Evolutionary conservation across 2,888 invertebrate genomes (phyloP), one percentile per base, ranked within the genome.

Genomic region (Pterobdella sp.): DNA sequence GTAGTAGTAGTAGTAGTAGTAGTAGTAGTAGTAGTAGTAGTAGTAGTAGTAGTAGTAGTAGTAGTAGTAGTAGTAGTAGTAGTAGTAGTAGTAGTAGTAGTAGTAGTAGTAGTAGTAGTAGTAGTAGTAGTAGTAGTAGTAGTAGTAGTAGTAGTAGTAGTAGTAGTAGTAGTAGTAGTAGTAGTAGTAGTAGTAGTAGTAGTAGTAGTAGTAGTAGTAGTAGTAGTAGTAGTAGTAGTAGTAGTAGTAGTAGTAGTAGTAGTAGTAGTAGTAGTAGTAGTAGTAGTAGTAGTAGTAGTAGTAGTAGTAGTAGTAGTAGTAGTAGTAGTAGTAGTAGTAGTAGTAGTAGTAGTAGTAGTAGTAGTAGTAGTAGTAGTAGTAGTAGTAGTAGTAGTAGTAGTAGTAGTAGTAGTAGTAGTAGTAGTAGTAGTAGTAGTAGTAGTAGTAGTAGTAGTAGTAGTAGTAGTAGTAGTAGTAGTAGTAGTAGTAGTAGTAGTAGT

Each of bases 341-440:
- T 35, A 29, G 65, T 65, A 29, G 10, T 65, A 31, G 65, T 35
- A n/a, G 4, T 35, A 29, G 65, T 35, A 7, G 65, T 65, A 31
- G 32, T 32, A 65, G 65, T 65, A 7, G 31, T 65, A 65, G 65
- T 34, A 65, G 65, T 65, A 34, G 65, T 65, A 65, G 35, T 32
- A 65, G 10, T 65, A 65, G 65, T 32, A 65, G 35, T 34, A 65
- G 65, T 65, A 34, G 65, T 35, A 65, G n/a, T 65, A 34, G 65
- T 65, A 34, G 66, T 34, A 35, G n/a, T 34, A n/a, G 68, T 68
- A 73, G 56, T 68, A 68, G 68, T 70, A 65, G 70, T 65, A 70
- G 37, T 68, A 49, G 37, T 68, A 67, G 67, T 1, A 67, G 67
- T 67, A 67, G 34, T 67, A n/a, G 32, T 10, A 34, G 67, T 34